phyloP scores from a whole-genome alignment of 2,113 vertebrate species.

The Circaetus gallicus region DNA sequence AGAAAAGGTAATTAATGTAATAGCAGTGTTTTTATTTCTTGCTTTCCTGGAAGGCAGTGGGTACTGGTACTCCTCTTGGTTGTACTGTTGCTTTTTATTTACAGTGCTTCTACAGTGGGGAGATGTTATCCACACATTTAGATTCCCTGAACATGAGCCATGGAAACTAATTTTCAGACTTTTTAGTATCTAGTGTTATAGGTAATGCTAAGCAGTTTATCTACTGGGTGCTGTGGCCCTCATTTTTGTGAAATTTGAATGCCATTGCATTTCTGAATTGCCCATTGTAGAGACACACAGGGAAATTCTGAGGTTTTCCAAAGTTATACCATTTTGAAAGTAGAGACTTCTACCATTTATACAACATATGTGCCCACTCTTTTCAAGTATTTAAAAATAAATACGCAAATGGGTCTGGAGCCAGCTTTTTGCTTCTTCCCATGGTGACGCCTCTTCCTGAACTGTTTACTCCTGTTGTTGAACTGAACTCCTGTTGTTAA shows the following conservation, averaged over 20 bases:
- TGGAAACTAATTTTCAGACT: not conserved
- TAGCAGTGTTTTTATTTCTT: not conserved
- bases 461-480: too few relatives aligned
- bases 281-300: not conserved
- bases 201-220: not conserved
- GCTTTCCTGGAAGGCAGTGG: not conserved
- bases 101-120: not conserved
- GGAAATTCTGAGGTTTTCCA: not conserved
- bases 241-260: not conserved
- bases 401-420: fast-evolving
- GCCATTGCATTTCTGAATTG: not conserved
- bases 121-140: not conserved
- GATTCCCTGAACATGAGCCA: not conserved
- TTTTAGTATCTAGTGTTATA: not conserved
- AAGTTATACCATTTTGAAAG: not conserved
- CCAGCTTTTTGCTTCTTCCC: not conserved
- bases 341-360: not conserved
- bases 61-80: not conserved
- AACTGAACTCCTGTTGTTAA: too few relatives aligned
- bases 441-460: not conserved
- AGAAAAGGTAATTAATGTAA: not conserved
- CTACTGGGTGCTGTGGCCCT: not conserved
- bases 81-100: not conserved
- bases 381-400: not conserved
- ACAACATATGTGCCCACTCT: not conserved